These are phyloP conservation scores for Tetrapedia diversipes DNA, from an alignment of 2,888 invertebrate genomes.

Conservation along the genomic window DNA sequence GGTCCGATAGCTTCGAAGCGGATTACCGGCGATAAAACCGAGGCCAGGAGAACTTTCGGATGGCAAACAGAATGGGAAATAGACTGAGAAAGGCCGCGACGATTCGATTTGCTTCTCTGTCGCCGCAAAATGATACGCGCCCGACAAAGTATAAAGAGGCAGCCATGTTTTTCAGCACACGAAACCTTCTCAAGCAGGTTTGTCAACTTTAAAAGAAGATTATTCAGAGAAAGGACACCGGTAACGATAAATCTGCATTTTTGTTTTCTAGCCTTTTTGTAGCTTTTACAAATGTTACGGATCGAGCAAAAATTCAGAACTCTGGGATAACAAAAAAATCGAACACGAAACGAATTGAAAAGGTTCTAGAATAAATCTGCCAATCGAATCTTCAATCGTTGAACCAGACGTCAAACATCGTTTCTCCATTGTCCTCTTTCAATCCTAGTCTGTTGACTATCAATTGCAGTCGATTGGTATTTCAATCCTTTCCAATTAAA, in stretches of 20 bases:
- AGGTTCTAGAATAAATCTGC: background rate
- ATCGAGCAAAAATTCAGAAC: background rate
- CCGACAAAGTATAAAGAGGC: background rate
- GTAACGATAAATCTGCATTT: too few relatives aligned
- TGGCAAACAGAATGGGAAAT: background rate
- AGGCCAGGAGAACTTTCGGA: background rate
- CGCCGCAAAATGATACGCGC: background rate
- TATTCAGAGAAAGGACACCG: too few relatives aligned
- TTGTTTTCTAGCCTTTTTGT: too few relatives aligned
- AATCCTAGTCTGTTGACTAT: too few relatives aligned
- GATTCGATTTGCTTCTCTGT: background rate
- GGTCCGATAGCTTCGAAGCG: slow-evolving; percentile 11
- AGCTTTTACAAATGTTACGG: background rate
- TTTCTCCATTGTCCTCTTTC: background rate
- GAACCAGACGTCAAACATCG: background rate
- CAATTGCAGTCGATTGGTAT: too few relatives aligned
- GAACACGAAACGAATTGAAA: background rate
- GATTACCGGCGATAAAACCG: slow-evolving; percentile 23
- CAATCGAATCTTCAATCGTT: background rate
- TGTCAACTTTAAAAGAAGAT: too few relatives aligned
- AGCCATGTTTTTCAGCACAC: too few relatives aligned
- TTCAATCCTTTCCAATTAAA: background rate
- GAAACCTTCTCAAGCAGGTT: too few relatives aligned
- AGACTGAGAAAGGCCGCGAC: background rate
- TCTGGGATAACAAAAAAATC: background rate